Base-by-base conservation (phyloP, 2,113 vertebrate species). In the Asarcornis scutulata region DNA sequence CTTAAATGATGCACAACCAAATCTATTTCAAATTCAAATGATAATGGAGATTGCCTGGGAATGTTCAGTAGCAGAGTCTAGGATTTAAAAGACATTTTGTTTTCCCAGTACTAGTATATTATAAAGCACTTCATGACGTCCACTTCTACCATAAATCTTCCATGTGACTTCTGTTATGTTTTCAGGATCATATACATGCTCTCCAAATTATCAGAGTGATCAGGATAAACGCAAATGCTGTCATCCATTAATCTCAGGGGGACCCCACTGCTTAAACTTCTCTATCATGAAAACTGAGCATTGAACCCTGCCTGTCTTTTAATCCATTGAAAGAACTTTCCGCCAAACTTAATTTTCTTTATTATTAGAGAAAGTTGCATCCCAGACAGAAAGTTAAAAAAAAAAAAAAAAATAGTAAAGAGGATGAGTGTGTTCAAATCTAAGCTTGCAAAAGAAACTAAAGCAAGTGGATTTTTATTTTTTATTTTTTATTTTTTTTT, bases 11-110 rank as follows among this genome's bases (percentile, higher is more conserved):
- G 60, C 76, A 62, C 78, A 92, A 78, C 87, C 87, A 80, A 92
- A 71, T 83, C 58, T 95, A 95, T 91, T 92, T 95, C 63, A 87
- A 74, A 59, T 77, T 92, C 85, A 91, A 83, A 59, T 76, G 44
- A 68, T 93, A 86, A 79, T 92, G 74, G 80, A 88, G 86, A 92
- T 86, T 72, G 52, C 73, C 67, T 92, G 75, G 91, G 87, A 93
- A 93, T 77, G 84, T 53, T 71, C 53, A 55, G 53, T 77, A 72
- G 69, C 91, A 80, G n/a, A 87, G 71, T 89, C 73, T 48, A 62
- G 55, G 36, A 36, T 74, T 38, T 40, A 56, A 56, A 56, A 31
- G 21, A 56, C 11, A 74, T 56, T 56, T 74, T 74, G 36, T 42
- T 74, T 55, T 74, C 52, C 29, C 52, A 56, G 56, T 56, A 56